phyloP scores from a whole-genome alignment of 2,888 invertebrate genomes.

The Xanthia icteritia region DNA sequence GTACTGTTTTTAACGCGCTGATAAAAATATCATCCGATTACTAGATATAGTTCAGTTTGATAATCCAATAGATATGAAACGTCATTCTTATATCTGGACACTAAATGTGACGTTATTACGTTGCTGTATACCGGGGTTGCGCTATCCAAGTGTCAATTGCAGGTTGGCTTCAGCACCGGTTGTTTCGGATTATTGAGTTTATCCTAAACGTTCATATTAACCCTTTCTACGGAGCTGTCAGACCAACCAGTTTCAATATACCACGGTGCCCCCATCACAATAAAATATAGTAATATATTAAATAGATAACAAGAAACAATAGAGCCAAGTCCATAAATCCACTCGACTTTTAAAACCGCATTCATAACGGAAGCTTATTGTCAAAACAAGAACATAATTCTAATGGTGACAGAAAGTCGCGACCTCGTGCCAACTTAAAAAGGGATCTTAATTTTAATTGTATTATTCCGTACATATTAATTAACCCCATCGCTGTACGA shows the following conservation, averaged over 20 bases:
- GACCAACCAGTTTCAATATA: conserved; percentile 84
- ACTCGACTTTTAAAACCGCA: conserved; percentile 82
- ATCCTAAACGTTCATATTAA: conserved; percentile 89
- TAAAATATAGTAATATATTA: conserved; percentile 79
- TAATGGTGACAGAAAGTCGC: conserved; percentile 88
- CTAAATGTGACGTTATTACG: conserved; percentile 66
- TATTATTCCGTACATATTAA: conserved; percentile 89
- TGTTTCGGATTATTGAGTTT: conserved; percentile 89
- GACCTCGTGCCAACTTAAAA: conserved; percentile 87
- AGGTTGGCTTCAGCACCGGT: conserved; percentile 88
- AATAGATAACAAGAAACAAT: conserved; percentile 86
- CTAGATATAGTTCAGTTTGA: conserved; percentile 45
- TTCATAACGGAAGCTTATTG: conserved; percentile 82
- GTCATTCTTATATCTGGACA: conserved; percentile 62
- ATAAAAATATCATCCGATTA: conserved; percentile 59
- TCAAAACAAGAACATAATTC: conserved; percentile 87
- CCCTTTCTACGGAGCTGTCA: conserved; percentile 89
- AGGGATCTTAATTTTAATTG: conserved; percentile 88
- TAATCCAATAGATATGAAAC: conserved; percentile 54
- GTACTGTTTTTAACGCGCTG: conserved; percentile 44
- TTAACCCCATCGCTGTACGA: conserved; percentile 88
- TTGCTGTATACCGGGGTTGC: conserved; percentile 73
- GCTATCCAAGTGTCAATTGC: conserved; percentile 88
- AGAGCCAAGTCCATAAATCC: conserved; percentile 83
- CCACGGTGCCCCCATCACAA: conserved; percentile 80